phyloP scores from a whole-genome alignment of 1,140 invertebrate genomes.

The Cherax destructor region DNA sequence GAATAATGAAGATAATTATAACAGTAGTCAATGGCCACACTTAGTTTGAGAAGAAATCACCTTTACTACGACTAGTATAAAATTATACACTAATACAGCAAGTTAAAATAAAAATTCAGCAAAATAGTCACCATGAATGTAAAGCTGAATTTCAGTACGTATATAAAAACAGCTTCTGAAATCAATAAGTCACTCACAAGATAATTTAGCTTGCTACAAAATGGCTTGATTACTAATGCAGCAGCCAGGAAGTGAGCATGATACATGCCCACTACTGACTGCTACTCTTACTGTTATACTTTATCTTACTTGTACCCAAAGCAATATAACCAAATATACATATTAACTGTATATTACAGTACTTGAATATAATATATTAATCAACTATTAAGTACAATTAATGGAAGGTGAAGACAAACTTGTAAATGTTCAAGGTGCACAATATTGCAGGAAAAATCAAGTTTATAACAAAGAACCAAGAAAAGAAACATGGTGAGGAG shows the following conservation, averaged over 20 bases:
- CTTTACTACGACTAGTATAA: slow-evolving; percentile 18
- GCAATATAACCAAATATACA: slow-evolving; percentile 29
- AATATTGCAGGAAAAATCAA: background rate
- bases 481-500: background rate
- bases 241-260: slow-evolving; percentile 7
- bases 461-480: background rate
- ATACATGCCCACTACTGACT: no score
- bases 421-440: background rate
- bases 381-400: slow-evolving; percentile 12
- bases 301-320: slow-evolving; percentile 21
- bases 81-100: background rate
- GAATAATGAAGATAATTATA: slow-evolving; percentile 8
- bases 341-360: slow-evolving; percentile 26
- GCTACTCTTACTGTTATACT: slow-evolving; percentile 2
- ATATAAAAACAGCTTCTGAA: background rate
- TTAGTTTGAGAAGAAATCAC: background rate
- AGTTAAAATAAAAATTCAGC: background rate
- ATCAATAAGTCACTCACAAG: background rate
- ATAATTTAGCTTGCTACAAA: background rate
- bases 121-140: background rate
- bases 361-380: background rate
- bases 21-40: slow-evolving; percentile 14
- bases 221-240: background rate
- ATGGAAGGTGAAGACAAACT: background rate
- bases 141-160: background rate